phyloP scores from a whole-genome alignment of 2,797 vertebrate species.

The Hydrolagus colliei region DNA sequence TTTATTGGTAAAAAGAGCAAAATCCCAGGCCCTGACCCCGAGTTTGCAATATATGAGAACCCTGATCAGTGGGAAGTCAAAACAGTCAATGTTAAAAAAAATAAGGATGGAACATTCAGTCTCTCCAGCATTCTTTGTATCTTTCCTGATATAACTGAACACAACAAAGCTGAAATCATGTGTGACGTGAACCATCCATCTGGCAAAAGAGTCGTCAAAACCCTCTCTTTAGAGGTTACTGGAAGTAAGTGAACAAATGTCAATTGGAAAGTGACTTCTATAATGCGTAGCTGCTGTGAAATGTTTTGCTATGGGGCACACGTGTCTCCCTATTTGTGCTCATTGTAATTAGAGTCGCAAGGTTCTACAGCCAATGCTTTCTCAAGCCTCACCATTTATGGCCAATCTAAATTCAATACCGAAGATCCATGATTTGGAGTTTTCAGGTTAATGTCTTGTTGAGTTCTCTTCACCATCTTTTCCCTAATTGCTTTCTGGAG shows the following conservation, averaged over 20 bases:
- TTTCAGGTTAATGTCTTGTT: background rate
- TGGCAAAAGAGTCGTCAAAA: background rate
- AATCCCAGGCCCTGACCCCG: background rate
- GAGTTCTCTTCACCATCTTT: background rate
- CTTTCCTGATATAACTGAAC: background rate
- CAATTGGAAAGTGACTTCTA: background rate
- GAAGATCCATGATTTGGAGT: background rate
- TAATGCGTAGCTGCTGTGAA: background rate
- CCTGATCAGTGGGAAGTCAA: background rate
- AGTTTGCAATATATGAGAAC: background rate
- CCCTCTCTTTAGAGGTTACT: background rate
- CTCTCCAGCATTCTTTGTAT: background rate
- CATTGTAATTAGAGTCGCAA: background rate
- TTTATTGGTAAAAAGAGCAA: background rate
- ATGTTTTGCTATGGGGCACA: background rate
- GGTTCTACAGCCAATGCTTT: background rate
- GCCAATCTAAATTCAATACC: background rate
- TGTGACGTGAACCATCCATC: background rate
- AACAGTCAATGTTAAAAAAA: background rate
- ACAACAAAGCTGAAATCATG: background rate
- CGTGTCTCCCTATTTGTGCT: too few species aligned
- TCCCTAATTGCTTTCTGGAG: background rate
- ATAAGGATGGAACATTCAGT: background rate
- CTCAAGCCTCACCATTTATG: too few species aligned
- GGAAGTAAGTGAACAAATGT: slow-evolving; percentile 9